Base-by-base conservation (phyloP, 2,797 vertebrate genomes). In the Natrix natrix region DNA sequence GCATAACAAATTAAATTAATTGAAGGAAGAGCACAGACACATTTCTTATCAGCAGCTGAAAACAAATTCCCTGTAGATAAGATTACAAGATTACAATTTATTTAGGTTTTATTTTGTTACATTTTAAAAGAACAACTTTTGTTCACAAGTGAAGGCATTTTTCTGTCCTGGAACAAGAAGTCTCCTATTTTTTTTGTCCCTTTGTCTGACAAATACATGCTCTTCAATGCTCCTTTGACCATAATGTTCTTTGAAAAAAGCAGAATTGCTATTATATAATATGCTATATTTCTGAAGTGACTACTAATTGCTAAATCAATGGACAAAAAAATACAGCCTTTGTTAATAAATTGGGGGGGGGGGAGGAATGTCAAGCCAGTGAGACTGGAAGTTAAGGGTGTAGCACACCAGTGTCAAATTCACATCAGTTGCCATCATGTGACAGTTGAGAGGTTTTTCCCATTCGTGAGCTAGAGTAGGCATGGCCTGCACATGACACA, bases 1-100 rank as follows among this genome's bases (percentile, higher is more conserved):
- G 55, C 54, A 69, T 92, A 32, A 37, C n/a, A 28, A 66, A 92
- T 92, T 88, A 87, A 87, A 92, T 66, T 32, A 61, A 87, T 37
- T 13, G 86, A 7, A 63, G 8, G 5, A 55, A 37, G 37, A 88
- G 52, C 69, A 55, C n/a, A 17, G 22, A 16, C 8, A 63, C 86
- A 5, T 56, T 32, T 69, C 1, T 91, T 60, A 91, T 86, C 24
- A 86, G 78, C 37, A 86, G 57, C 37, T 61, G 43, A 54, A 61
- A n/a, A 48, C 78, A 86, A 91, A 52, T 61, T 43, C 43, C 16
- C 86, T 83, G 52, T 48, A 69, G n/a, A 88, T 92, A 92, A 92
- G n/a, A 69, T 20, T 92, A 56, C n/a, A 14, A 61, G 57, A 54
- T 14, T 37, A 55, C n/a, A 69, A 69, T 83, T 83, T 83, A 8